phyloP scores from a whole-genome alignment of 2,888 invertebrate species.

The Rhogogaster chlorosoma region DNA sequence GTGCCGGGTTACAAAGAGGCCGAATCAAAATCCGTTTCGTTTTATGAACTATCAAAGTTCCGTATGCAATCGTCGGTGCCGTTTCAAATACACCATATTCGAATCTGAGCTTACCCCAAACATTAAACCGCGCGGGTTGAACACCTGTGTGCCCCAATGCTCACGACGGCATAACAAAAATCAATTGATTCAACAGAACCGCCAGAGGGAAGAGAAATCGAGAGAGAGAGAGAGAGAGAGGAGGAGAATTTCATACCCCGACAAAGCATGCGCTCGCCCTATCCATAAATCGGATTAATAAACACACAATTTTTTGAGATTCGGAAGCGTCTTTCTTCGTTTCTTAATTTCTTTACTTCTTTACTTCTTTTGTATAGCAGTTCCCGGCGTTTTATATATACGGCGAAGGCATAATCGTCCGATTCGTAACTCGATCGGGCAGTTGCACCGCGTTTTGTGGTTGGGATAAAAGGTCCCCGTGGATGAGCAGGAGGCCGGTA shows the following conservation, averaged over 20 bases:
- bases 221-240: slow-evolving; percentile 14
- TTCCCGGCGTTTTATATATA: not conserved
- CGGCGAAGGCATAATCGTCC: not conserved
- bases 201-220: slow-evolving; percentile 42
- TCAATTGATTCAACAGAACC: slow-evolving; percentile 63
- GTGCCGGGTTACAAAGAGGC: slow-evolving; percentile 69
- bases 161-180: slow-evolving; percentile 63
- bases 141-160: slow-evolving; percentile 52
- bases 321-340: not conserved
- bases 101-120: slow-evolving; percentile 62
- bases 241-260: slow-evolving; percentile 36
- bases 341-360: not conserved
- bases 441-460: slow-evolving; percentile 27
- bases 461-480: slow-evolving; percentile 48
- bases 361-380: not conserved
- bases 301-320: slow-evolving; percentile 56
- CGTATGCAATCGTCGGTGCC: slow-evolving; percentile 59
- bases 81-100: slow-evolving; percentile 63
- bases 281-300: slow-evolving; percentile 71
- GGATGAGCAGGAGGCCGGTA: slow-evolving; percentile 6
- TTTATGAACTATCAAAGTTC: slow-evolving; percentile 71
- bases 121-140: slow-evolving; percentile 55
- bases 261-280: slow-evolving; percentile 59
- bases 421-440: slow-evolving; percentile 42
- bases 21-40: slow-evolving; percentile 72